These are phyloP conservation scores for Lithosia quadra DNA, from an alignment of 2,888 invertebrate genomes.

Conservation along the genomic window DNA sequence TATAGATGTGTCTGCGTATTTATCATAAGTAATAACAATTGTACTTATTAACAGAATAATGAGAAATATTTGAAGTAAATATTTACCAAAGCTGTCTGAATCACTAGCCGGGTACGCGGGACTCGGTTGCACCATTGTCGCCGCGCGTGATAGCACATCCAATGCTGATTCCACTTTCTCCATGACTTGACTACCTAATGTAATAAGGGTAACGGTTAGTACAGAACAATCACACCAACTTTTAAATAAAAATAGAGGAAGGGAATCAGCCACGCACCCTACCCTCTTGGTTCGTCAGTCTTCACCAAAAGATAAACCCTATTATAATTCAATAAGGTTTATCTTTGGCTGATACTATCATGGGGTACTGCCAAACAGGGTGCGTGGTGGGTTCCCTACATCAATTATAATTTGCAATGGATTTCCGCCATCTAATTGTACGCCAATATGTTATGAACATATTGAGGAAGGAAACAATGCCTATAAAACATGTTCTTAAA, in stretches of 20 bases:
- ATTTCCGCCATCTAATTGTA: not conserved
- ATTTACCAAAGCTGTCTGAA: constrained; percentile 86
- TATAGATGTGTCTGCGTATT: not conserved
- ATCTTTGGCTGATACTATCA: not conserved
- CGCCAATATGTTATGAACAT: not conserved
- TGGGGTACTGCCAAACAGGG: not conserved
- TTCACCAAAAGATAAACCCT: not conserved
- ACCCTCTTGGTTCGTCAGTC: not conserved
- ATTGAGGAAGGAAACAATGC: not conserved
- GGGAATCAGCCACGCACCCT: not conserved
- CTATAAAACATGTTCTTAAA: not conserved
- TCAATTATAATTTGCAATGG: constrained; percentile 1
- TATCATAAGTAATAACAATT: not conserved
- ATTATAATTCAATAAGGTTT: not conserved
- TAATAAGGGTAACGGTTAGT: constrained; percentile 28
- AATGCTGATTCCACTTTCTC: constrained; percentile 93
- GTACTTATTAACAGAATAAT: not conserved
- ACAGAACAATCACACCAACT: not conserved
- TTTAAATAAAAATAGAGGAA: not conserved
- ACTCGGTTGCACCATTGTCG: constrained; percentile 95
- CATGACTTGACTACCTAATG: constrained; percentile 80
- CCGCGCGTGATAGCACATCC: constrained; percentile 95
- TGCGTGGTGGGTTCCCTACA: not conserved
- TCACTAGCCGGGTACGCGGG: constrained; percentile 83
- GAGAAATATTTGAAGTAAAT: constrained; percentile 21